phyloP scores from a whole-genome alignment of 2,888 invertebrate species.

The Nemotelus nigrinus region DNA sequence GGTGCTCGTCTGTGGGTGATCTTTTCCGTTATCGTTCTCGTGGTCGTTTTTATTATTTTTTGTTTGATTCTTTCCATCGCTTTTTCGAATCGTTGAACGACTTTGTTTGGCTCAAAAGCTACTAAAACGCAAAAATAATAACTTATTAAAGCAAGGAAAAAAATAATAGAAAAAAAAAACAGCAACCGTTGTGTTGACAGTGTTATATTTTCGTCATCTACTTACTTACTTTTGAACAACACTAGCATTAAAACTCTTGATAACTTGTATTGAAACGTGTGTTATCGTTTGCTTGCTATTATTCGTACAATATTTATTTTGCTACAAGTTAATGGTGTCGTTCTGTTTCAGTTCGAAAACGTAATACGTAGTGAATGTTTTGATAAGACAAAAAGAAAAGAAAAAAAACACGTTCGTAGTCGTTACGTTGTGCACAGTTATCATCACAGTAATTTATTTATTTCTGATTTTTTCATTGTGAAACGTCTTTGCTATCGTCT shows the following conservation, averaged over 20 bases:
- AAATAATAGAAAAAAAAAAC: too few species aligned
- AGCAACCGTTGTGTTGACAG: too few species aligned
- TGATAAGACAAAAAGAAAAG: not conserved
- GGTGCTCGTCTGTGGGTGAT: constrained; percentile 38
- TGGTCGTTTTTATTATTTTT: constrained; percentile 31
- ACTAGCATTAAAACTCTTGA: too few species aligned
- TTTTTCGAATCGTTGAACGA: constrained; percentile 28
- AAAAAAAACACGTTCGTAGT: not conserved
- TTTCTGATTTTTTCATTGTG: constrained; percentile 8
- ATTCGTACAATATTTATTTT: not conserved
- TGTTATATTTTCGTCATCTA: too few species aligned
- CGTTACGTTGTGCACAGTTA: too few species aligned
- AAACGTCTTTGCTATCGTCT: constrained; percentile 28
- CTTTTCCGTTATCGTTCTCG: constrained; percentile 15
- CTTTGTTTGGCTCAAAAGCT: constrained; percentile 17
- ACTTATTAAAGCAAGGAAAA: too few species aligned
- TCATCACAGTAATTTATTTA: too few species aligned
- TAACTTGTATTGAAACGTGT: not conserved
- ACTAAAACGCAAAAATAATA: too few species aligned
- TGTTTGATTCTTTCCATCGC: not conserved
- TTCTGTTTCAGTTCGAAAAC: constrained; percentile 13
- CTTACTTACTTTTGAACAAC: too few species aligned
- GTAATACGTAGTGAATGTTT: constrained; percentile 18
- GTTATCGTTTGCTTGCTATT: constrained; percentile 16
- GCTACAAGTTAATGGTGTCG: constrained; percentile 4